Base-by-base conservation (phyloP, 2,888 invertebrate genomes). In the Notodonta ziczac region DNA sequence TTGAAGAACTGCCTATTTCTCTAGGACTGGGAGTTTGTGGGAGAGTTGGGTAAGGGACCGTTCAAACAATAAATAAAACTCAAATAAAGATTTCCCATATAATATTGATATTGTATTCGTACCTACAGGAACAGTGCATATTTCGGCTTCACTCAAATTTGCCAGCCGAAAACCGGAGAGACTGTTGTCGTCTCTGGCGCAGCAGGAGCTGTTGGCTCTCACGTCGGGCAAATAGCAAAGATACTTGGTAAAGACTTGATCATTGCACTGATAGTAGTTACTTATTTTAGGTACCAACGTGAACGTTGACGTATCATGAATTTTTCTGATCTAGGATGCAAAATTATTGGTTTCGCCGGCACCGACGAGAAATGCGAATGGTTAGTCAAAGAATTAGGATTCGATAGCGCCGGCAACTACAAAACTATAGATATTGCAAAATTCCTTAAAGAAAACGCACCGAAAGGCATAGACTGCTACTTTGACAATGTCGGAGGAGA, bases 401-500 rank as follows among this genome's bases (percentile, higher is more conserved):
- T 96, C 77, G 96, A 97, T 80, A 84, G 89, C 67, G 96, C 95
- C 13, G 96, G 95, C 66, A 97, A 97, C 87, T 97, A 97, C 85
- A 97, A 97, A 85, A 95, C 94, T 2, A 90, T 86, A 8, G 82
- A 95, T 75, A 72, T 96, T 54, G 81, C 83, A 0, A 78, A 90
- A 56, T 94, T 94, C 53, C 86, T 97, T 13, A 94, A 94, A 67
- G 88, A 95, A 82, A 90, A 86, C 59, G 96, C 96, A 12, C 96
- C 96, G 0, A 88, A 96, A n/a, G 96, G 96, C 3, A 86, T 97
- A 0, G 96, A 97, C 79, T 96, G 96, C 77, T 97, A 96, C 77
- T 97, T 97, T 79, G 97, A 97, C 81, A 97, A 97, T 83, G 97
- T 96, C 32, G 96, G 96, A 6, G 96, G 96, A 2, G 94, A 95